A percentile compares a stretch with the other conserved stretches of the same genome.
Conservation (phyloP, 2,888 invertebrate species). For the Xylocampa areola region DNA sequence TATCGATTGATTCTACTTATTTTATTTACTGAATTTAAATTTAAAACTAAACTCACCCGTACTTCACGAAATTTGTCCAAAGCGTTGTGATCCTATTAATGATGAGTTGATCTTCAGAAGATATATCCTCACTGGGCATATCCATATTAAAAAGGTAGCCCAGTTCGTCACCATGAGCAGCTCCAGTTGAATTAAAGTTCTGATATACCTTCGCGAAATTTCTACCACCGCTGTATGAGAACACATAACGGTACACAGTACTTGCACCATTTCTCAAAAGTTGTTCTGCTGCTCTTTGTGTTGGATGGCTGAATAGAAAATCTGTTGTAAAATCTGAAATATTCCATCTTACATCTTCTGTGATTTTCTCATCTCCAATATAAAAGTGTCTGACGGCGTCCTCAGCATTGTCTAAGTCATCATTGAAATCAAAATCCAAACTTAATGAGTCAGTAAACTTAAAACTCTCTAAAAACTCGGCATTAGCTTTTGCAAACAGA, state of each 20-base stretch:
- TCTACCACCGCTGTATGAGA: slow-evolving; percentile 34
- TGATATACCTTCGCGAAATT: background rate
- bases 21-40: background rate
- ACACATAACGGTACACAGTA: slow-evolving; percentile 37
- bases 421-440: slow-evolving; percentile 21
- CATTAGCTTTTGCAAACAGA: background rate
- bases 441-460: slow-evolving; percentile 1
- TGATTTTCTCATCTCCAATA: slow-evolving; percentile 33
- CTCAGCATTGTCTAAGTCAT: slow-evolving; percentile 10
- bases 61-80: slow-evolving; percentile 58
- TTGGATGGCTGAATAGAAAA: slow-evolving; percentile 28
- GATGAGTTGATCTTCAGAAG: slow-evolving; percentile 41
- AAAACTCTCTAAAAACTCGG: slow-evolving; percentile 10
- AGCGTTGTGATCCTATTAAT: slow-evolving; percentile 45
- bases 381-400: slow-evolving; percentile 26
- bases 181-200: slow-evolving; percentile 20
- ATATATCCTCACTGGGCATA: slow-evolving; percentile 8
- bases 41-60: slow-evolving; percentile 9
- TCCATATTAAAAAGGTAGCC: slow-evolving; percentile 44
- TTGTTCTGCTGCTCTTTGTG: slow-evolving; percentile 32
- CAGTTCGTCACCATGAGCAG: slow-evolving; percentile 47
- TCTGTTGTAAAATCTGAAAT: slow-evolving; percentile 27
- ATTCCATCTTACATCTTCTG: slow-evolving; percentile 4
- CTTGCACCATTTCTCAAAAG: slow-evolving; percentile 21
- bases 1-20: too few species aligned